Base-by-base conservation (phyloP, 1,140 invertebrate genomes). In the Oppia nitens region DNA sequence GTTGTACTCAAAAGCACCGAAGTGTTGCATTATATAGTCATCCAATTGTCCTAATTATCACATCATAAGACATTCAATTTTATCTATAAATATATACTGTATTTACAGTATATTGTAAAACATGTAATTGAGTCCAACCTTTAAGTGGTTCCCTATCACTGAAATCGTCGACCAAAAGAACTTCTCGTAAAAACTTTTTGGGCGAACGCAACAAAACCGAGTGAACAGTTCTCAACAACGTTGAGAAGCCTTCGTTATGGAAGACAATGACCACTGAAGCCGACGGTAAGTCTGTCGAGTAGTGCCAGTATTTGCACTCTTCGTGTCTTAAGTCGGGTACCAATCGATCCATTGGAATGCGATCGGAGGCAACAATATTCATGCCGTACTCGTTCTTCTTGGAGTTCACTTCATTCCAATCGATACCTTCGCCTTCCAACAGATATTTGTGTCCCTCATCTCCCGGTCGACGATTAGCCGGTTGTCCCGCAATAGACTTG, bases 181-280 rank as follows among this genome's bases (percentile, higher is more conserved):
- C 78, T 78, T 98, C 95, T 69, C 97, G 83, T 1, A 98, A 75
- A 63, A 95, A 77, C 67, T 94, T 76, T 3, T 83, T 79, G 0
- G 94, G 95, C 0, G 89, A 86, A 57, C 90, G 79, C 66, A 97
- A 87, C 24, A 98, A 81, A 3, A 99, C 88, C 63, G 86, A 87
- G 70, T 98, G 92, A 0, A 98, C 90, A n/a, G 94, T 98, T 63
- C 94, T 74, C 74, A 98, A 77, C 14, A 98, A 75, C 1, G 93
- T 90, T 0, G 88, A 87, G 78, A 86, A 96, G 1, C 93, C 95
- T 74, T 99, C 92, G 71, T 99, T 98, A 69, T 98, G 94, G 71
- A 99, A 98, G 12, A 98, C 95, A 60, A 99, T 83, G 62, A 99
- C 93, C 0, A 98, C 90, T 69, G 86, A 91, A 2, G 92, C 89